Base-by-base conservation (phyloP, 1,140 invertebrate species). In the Lanistes nyassanus region DNA sequence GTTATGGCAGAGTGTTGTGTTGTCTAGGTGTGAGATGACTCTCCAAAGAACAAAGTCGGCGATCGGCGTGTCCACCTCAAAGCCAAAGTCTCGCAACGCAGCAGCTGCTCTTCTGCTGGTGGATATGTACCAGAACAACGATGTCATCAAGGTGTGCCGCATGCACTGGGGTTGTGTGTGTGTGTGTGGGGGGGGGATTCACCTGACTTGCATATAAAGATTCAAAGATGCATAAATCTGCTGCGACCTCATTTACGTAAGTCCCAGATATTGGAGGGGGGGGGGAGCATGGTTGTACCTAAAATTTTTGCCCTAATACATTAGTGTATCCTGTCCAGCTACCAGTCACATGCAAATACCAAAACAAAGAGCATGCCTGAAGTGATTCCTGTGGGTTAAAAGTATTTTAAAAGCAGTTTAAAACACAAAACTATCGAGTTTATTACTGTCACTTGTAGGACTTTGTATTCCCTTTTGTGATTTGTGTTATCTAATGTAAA, bases 121-220 rank as follows among this genome's bases (percentile, higher is more conserved):
- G 56, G 69, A 72, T 21, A 36, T 72, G 55, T 72, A 72, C 56
- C 55, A 55, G 21, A 21, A n/a, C 13, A 31, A 72, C 31, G 69
- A 72, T 34, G 56, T 72, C 16, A 58, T 72, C 69, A 72, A 56
- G 16, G 69, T 72, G 26, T 60, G 42, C 56, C 21, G 68, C n/a
- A 3, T 53, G 21, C 7, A 29, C 1, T 31, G 3, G 47, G n/a
- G 3, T 29, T 47, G 9, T 47, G 2, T 6, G 2, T 47, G 42
- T 47, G 42, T n/a, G n/a, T n/a, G n/a, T n/a, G n/a, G n/a, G n/a
- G n/a, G n/a, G n/a, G n/a, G n/a, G n/a, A n/a, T n/a, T n/a, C n/a
- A n/a, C n/a, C 42, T 13, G 42, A 13, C 19, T 47, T 47, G 5
- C 19, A 3, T 6, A 47, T 47, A 16, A 47, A 47, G 51, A 53